These are phyloP conservation scores for Turritopsis rubra DNA, from an alignment of 30 jellyfish, hydroid and myxozoan species.

Conservation along the genomic window DNA sequence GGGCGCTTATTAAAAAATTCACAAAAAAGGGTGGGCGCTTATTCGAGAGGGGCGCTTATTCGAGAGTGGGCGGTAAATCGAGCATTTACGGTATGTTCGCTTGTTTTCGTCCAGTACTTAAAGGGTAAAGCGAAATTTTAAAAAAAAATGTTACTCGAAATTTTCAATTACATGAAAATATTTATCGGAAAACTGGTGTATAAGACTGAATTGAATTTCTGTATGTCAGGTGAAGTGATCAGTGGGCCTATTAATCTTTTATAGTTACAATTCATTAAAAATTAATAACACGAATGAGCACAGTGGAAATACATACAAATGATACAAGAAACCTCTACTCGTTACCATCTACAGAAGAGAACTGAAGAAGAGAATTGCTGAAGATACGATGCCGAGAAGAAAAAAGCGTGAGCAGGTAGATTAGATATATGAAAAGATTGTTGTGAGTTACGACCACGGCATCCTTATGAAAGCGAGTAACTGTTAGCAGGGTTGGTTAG, in stretches of 20 bases:
- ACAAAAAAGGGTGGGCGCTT: too few species aligned
- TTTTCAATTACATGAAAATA: too few species aligned
- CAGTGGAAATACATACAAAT: neutral
- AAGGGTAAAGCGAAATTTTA: too few species aligned
- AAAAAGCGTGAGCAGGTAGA: neutral
- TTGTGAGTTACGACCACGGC: neutral
- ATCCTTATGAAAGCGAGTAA: neutral
- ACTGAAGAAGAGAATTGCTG: neutral
- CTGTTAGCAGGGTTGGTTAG: slow-evolving; percentile 2
- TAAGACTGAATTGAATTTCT: too few species aligned
- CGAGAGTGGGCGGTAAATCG: too few species aligned
- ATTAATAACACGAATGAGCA: neutral
- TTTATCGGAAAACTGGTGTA: too few species aligned
- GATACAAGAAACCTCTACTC: neutral
- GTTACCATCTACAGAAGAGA: neutral
- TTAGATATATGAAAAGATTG: neutral
- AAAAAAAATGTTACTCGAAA: too few species aligned
- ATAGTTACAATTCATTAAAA: neutral
- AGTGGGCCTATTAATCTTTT: neutral
- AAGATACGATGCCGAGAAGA: too few species aligned
- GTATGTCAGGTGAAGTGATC: neutral
- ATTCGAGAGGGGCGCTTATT: too few species aligned
- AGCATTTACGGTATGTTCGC: too few species aligned
- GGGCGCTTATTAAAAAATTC: too few species aligned
- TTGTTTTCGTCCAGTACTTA: too few species aligned